A percentile compares a stretch with the other conserved stretches of the same genome.
Conservation (phyloP, 2,888 invertebrate species). For the Rhagonycha lutea region DNA sequence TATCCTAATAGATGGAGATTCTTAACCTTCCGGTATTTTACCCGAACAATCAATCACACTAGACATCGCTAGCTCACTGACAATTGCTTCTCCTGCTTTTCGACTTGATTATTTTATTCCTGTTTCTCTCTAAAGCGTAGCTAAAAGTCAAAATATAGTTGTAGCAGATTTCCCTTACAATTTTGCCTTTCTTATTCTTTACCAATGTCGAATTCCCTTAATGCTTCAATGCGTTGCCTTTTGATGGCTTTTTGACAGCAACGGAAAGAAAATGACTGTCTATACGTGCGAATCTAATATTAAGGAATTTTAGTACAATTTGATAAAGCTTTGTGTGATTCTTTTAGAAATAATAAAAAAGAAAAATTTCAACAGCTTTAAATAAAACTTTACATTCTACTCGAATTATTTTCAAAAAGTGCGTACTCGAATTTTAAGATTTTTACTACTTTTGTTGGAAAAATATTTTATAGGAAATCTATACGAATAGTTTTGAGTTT, state of each 20-base stretch:
- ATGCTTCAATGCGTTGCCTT: conserved; percentile 18
- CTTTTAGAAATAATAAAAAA: background rate
- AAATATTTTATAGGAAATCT: background rate
- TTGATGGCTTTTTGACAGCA: conserved; percentile 14
- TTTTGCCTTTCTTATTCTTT: conserved; percentile 13
- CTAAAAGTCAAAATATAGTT: conserved; percentile 26
- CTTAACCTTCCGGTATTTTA: conserved; percentile 26
- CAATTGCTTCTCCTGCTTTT: conserved; percentile 25
- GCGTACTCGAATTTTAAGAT: background rate
- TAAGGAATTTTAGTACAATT: background rate
- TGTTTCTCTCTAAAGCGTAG: conserved; percentile 18
- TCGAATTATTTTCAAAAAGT: background rate
- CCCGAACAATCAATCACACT: conserved; percentile 28
- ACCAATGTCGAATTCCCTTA: conserved; percentile 19
- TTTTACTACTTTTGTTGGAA: background rate
- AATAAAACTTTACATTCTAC: background rate
- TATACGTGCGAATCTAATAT: background rate
- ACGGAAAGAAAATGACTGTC: background rate
- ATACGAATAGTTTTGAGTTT: background rate
- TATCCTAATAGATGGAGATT: conserved; percentile 17
- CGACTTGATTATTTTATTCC: conserved; percentile 24
- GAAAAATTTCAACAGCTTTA: background rate
- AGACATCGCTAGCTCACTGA: conserved; percentile 30
- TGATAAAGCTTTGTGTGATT: background rate
- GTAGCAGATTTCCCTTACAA: conserved; percentile 20